phyloP scores from a whole-genome alignment of 1,140 invertebrate genomes.

The Ylistrum balloti region DNA sequence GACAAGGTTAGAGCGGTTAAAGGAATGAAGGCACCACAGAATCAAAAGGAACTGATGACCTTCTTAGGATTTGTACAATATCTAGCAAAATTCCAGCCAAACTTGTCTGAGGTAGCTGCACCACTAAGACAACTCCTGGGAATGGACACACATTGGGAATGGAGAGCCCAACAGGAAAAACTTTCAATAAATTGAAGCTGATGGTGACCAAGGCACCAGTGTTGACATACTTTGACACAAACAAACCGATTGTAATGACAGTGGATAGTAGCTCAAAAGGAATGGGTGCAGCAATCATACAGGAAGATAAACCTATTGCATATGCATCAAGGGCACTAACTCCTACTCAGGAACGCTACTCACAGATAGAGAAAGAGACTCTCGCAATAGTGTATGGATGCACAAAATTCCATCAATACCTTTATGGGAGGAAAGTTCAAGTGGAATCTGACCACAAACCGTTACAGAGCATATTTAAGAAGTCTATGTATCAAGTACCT shows the following conservation, averaged over 20 bases:
- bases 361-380: too few species aligned
- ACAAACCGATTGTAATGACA: constrained; percentile 49
- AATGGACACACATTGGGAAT: constrained; percentile 27
- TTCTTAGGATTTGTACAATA: constrained; percentile 67
- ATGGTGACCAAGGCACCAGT: constrained; percentile 13
- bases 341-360: too few species aligned
- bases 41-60: constrained; percentile 59
- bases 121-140: constrained; percentile 42
- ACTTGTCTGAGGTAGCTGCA: not conserved
- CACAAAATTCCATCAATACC: too few species aligned
- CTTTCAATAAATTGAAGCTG: constrained; percentile 51
- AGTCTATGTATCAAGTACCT: too few species aligned
- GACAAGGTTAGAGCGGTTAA: constrained; percentile 78
- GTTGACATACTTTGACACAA: constrained; percentile 53
- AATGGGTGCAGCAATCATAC: constrained; percentile 82
- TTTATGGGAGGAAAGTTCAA: too few species aligned
- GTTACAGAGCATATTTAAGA: too few species aligned
- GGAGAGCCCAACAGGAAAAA: not conserved
- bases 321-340: too few species aligned
- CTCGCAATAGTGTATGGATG: too few species aligned
- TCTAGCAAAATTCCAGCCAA: constrained; percentile 49
- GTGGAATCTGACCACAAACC: too few species aligned
- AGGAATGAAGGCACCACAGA: constrained; percentile 72
- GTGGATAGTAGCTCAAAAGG: constrained; percentile 71
- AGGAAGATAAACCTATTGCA: too few species aligned